These are phyloP conservation scores for Palythoa grandiflora DNA, from an alignment of 92 coral and sea anemone species.

Conservation along the genomic window DNA sequence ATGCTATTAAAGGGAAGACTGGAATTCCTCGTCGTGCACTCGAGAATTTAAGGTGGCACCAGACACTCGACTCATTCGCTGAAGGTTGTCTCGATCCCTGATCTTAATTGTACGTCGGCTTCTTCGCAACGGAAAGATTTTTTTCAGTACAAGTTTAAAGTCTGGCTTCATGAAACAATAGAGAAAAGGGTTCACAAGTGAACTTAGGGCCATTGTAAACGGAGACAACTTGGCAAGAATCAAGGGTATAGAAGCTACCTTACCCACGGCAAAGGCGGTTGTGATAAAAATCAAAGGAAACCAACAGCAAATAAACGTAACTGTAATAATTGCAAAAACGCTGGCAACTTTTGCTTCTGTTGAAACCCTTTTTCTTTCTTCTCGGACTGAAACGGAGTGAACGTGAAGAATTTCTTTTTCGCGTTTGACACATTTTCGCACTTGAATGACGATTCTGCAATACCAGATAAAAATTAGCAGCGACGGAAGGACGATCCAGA, in stretches of 20 bases:
- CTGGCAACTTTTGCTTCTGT: slow-evolving; percentile 60
- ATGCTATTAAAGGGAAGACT: not conserved
- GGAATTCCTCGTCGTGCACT: not conserved
- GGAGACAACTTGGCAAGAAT: slow-evolving; percentile 50
- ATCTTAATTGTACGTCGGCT: not conserved
- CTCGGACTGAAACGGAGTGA: slow-evolving; percentile 10
- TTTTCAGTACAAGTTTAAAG: slow-evolving; percentile 44
- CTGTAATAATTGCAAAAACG: slow-evolving; percentile 42
- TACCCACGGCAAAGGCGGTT: slow-evolving; percentile 57
- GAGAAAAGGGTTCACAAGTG: slow-evolving; percentile 61
- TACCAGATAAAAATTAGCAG: slow-evolving; percentile 39
- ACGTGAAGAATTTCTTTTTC: slow-evolving; percentile 3
- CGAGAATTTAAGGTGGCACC: not conserved
- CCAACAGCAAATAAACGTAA: slow-evolving; percentile 65
- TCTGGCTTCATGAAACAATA: slow-evolving; percentile 62
- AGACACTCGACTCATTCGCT: slow-evolving; percentile 19
- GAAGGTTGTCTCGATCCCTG: not conserved
- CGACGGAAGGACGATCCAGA: slow-evolving; percentile 42
- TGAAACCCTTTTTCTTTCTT: slow-evolving; percentile 43
- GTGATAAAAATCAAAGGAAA: slow-evolving; percentile 58
- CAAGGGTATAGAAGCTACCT: slow-evolving; percentile 15
- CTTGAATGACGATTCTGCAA: slow-evolving; percentile 32
- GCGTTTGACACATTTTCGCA: slow-evolving; percentile 16
- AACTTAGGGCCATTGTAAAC: slow-evolving; percentile 57
- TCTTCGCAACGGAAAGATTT: slow-evolving; percentile 18